phyloP scores from a whole-genome alignment of 2,888 invertebrate species.

The Agriotes lineatus region DNA sequence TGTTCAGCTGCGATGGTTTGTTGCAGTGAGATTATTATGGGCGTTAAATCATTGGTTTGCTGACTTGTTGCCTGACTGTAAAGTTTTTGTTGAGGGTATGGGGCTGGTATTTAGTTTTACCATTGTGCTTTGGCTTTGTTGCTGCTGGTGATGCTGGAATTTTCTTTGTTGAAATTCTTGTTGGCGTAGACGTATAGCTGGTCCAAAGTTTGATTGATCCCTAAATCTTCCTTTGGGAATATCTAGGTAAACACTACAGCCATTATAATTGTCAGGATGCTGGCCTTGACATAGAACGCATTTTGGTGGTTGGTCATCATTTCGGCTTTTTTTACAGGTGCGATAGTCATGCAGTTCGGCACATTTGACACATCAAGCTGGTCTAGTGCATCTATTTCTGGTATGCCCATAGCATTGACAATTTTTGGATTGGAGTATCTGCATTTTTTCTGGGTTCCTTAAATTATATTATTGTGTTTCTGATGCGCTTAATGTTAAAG shows the following conservation, averaged over 20 bases:
- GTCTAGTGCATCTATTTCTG: no score
- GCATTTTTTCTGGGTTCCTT: no score
- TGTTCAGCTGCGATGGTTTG: not conserved
- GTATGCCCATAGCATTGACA: no score
- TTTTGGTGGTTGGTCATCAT: slow-evolving; percentile 14
- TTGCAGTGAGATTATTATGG: slow-evolving; percentile 1
- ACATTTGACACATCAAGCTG: slow-evolving; percentile 6
- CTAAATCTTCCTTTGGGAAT: not conserved
- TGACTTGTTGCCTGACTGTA: not conserved
- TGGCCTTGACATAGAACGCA: slow-evolving; percentile 6
- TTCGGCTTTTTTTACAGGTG: slow-evolving; percentile 10
- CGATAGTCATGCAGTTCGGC: slow-evolving; percentile 13
- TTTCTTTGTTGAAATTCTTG: no score
- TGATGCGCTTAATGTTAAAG: no score
- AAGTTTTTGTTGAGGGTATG: not conserved
- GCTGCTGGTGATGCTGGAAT: not conserved
- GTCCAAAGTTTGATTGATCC: not conserved
- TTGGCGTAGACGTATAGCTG: no score
- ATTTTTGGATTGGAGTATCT: no score
- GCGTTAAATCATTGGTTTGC: not conserved
- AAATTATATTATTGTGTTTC: no score
- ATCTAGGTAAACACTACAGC: slow-evolving; percentile 15
- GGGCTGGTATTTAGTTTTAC: not conserved
- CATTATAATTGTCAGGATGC: slow-evolving; percentile 12
- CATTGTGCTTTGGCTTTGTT: not conserved